Base-by-base conservation (phyloP, 2,113 vertebrate species). In the Arvicanthis niloticus region DNA sequence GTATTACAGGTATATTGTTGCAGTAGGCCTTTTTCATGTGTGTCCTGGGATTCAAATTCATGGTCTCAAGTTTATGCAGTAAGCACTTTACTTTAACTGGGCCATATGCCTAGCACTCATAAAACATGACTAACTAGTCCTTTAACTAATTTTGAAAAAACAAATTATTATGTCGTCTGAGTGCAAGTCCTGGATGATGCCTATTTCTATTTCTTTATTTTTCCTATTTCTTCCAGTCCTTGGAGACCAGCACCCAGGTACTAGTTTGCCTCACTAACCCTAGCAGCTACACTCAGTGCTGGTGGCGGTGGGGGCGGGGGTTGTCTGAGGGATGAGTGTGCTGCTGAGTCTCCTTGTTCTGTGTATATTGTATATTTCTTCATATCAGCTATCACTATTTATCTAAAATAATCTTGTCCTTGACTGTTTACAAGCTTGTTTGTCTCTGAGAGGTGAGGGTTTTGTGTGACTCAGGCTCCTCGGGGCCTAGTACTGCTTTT, bases 111-210 rank as follows among this genome's bases (percentile, higher is more conserved):
- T 42, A 67, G 60, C 16, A 29, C 15, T 4, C n/a, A 85, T 62
- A 48, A 65, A 19, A 34, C 13, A 10, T 12, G 24, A 16, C 17
- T 45, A 51, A 40, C 48, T 92, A 56, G 53, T 88, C 65, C 21
- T 68, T 2, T 51, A 48, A 60, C 51, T 85, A 48, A 51, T 84
- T 96, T 51, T 86, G 84, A 45, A 89, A 92, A 92, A 65, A 82
- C 51, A 31, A 65, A 26, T 6, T 34, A 93, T 40, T 10, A 62
- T 93, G 7, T 53, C 87, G 96, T 62, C 95, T 73, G 60, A 73
- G 68, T 82, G 10, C 65, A 81, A 82, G 15, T 22, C 87, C n/a
- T 67, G 2, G 31, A 86, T 90, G 82, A 45, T 48, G 24, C n/a
- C 6, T n/a, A n/a, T n/a, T n/a, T n/a, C n/a, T n/a, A n/a, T 94